phyloP scores from a whole-genome alignment of 2,797 vertebrate species.

The Lophotriccus pileatus region DNA sequence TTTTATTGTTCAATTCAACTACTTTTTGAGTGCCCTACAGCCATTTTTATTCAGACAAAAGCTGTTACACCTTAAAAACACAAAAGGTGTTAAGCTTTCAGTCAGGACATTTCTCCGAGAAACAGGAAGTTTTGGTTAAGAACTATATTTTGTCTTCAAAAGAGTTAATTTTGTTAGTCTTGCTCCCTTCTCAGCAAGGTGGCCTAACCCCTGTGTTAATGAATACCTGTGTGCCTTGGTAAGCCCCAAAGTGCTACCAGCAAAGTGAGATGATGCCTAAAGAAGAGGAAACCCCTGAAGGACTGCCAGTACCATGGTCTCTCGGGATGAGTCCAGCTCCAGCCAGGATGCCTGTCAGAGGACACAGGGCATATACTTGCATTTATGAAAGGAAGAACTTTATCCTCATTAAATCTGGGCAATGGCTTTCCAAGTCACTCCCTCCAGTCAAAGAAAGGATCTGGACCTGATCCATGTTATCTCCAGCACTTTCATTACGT shows the following conservation, averaged over 20 bases:
- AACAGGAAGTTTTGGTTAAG: neutral
- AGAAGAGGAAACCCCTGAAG: neutral
- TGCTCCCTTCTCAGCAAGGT: neutral
- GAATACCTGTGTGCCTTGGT: neutral
- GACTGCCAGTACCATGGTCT: rapidly evolving
- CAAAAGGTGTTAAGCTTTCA: neutral
- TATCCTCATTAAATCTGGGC: neutral
- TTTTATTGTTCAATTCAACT: neutral
- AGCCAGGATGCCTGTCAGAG: neutral
- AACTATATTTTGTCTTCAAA: neutral
- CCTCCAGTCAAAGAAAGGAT: neutral
- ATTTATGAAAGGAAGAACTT: neutral
- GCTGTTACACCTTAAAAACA: neutral
- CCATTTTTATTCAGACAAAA: neutral
- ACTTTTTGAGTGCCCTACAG: neutral
- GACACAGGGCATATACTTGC: neutral
- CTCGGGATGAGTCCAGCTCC: neutral
- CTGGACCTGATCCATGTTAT: neutral
- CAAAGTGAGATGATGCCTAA: neutral
- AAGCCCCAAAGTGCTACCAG: neutral
- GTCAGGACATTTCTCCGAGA: neutral
- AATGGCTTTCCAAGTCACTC: neutral
- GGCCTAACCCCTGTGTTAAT: neutral
- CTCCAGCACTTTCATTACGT: neutral
- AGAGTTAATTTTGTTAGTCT: neutral